Evolutionary conservation across 2,113 vertebrate species (phyloP).

Genomic region (Phylloscopus trochilus): DNA sequence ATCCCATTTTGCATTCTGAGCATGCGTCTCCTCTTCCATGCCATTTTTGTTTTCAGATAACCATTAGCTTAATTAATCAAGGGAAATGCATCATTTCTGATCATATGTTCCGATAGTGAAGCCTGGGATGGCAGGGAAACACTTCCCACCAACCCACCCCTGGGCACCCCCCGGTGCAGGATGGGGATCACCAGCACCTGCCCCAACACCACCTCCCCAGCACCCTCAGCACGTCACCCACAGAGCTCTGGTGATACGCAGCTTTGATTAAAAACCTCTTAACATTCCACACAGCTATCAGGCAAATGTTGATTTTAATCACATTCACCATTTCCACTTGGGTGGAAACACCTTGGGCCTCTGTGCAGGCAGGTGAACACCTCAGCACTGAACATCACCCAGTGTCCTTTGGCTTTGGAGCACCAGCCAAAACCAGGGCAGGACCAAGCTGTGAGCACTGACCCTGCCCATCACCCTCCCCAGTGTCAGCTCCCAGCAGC

Average conservation of each 20-base stretch:
- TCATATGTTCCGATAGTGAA: neutral
- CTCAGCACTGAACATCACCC: neutral
- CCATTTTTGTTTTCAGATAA: slow-evolving; percentile 63
- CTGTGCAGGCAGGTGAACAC: neutral
- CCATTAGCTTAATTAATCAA: slow-evolving; percentile 59
- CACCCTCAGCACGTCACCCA: neutral
- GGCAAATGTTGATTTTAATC: neutral
- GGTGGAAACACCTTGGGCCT: neutral
- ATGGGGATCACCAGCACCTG: neutral
- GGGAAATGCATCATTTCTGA: slow-evolving; percentile 7
- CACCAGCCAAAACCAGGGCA: neutral
- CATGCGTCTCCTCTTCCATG: slow-evolving; percentile 51
- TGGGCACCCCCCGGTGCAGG: accelerated
- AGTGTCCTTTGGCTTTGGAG: neutral
- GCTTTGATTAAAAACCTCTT: neutral
- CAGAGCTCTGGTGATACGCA: accelerated
- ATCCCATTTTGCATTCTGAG: slow-evolving; percentile 41
- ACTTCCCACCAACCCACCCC: neutral
- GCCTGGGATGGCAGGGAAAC: neutral
- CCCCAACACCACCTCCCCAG: neutral
- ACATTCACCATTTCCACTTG: neutral
- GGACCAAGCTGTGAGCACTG: accelerated
- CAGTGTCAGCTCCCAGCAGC: neutral
- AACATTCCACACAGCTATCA: neutral
- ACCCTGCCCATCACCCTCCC: neutral